Evolutionary conservation across 2,113 vertebrate genomes (phyloP), one percentile per base, ranked within the genome.

Genomic region (Heterotilapia buettikoferi): DNA sequence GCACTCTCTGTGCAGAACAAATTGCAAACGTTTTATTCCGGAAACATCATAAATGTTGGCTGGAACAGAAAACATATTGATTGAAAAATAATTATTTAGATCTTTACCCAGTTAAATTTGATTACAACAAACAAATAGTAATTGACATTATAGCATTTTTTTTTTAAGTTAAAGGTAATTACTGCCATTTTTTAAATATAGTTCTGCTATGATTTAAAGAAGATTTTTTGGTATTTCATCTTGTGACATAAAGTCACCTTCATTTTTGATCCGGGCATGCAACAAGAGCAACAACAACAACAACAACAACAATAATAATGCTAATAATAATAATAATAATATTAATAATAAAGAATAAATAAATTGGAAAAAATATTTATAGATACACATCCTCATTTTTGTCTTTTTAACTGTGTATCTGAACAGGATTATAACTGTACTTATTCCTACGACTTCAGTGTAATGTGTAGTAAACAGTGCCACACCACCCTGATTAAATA

Each of bases 21-120:
- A 95, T 94, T 90, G 63, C 88, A 71, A 19, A 10, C 21, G 1
- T 86, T 94, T 92, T 81, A 84, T 92, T 83, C 43, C 33, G 80
- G 33, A 92, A 94, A 93, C 94, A 90, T 89, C 92, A 88, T 52
- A 85, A 82, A 88, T 4, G 87, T 84, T 54, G 3, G 21, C 16
- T 24, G 88, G 63, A 93, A 88, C 40, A 82, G 86, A 78, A 91
- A 87, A 85, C 79, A 91, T 87, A 66, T 88, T 92, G 83, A 86
- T 91, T 36, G 19, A 53, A 91, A 78, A 89, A 88, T 68, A 73
- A 76, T 80, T 80, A 81, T 90, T 86, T 84, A 56, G 56, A 84
- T 50, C 19, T 88, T 89, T 88, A 73, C 73, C 83, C 68, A 9
- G 31, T 68, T 66, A 68, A 86, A 84, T 85, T n/a, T 19, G n/a